Evolutionary conservation across 2,888 invertebrate species (phyloP), one percentile per base, ranked within the genome.

Genomic region (Dastarcus helophoroides): DNA sequence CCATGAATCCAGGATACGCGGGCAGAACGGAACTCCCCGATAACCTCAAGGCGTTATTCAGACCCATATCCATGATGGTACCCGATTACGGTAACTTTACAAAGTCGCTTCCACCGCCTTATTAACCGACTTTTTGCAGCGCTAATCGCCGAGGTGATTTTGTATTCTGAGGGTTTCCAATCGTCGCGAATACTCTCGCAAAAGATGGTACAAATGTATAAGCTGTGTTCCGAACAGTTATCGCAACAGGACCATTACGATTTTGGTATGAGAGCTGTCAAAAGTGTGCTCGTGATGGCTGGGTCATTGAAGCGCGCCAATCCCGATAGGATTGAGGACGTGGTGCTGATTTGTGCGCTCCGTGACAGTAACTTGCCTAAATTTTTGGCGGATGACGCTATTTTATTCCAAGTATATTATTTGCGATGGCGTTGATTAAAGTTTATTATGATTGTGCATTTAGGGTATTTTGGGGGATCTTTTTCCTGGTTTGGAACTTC

Each of bases 181-280:
- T 81, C 85, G 1, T 89, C 89, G 1, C 86, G 79, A 54, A 69
- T 74, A 3, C 64, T 91, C n/a, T 85, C 90, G 0, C 77, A 81
- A 50, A 90, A 91, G 60, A 89, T 90, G 88, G 83, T 85, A 1
- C 79, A 88, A 56, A 84, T 90, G 85, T 90, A 90, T 62, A 88
- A 88, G 48, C 63, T 90, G 3, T 88, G 88, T 48, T 86, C 84
- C 46, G 90, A 91, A 53, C 90, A 90, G 54, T 67, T 91, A 2
- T 89, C 88, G 0, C 86, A 89, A 46, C 90, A 90, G 52, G 82
- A 89, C 52, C 90, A 91, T 51, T 91, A 91, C 50, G 90, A 91
- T 59, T 90, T 89, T 49, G 85, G 85, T 19, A 90, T 91, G 89
- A 69, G 93, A 39, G 91, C 93, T 1, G 89, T 93, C 1, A 93